Evolutionary conservation across 2,113 vertebrate genomes (phyloP).

Genomic region (Gadus macrocephalus): DNA sequence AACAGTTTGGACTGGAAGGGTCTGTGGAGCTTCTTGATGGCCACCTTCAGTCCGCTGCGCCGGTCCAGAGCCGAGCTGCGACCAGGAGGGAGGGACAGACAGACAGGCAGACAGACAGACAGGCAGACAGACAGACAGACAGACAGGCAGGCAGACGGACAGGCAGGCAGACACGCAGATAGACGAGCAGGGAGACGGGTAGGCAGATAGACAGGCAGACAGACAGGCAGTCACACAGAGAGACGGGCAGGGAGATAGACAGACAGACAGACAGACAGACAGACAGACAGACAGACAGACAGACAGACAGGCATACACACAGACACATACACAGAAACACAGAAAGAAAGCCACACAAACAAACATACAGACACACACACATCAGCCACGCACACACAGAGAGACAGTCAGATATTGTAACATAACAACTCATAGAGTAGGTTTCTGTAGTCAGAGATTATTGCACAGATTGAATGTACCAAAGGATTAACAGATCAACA

Average conservation of each 20-base stretch:
- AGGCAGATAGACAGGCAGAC: not conserved
- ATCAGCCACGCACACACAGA: no score
- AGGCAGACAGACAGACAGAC: not conserved
- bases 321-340: no score
- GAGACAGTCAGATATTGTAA: no score
- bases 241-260: not conserved
- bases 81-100: not conserved
- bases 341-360: no score
- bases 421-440: no score
- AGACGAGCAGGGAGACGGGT: not conserved
- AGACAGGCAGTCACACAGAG: not conserved
- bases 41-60: slow-evolving; percentile 74
- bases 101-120: not conserved
- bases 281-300: no score
- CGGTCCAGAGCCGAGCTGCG: slow-evolving; percentile 84
- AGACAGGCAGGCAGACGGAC: not conserved
- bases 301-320: no score
- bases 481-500: no score
- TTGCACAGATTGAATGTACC: no score
- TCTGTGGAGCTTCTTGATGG: slow-evolving; percentile 92
- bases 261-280: not conserved
- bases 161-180: not conserved
- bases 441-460: no score
- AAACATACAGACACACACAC: no score
- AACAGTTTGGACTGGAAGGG: slow-evolving; percentile 92